Conservation (phyloP, 2,113 vertebrate species). For the Oreochromis aureus region DNA sequence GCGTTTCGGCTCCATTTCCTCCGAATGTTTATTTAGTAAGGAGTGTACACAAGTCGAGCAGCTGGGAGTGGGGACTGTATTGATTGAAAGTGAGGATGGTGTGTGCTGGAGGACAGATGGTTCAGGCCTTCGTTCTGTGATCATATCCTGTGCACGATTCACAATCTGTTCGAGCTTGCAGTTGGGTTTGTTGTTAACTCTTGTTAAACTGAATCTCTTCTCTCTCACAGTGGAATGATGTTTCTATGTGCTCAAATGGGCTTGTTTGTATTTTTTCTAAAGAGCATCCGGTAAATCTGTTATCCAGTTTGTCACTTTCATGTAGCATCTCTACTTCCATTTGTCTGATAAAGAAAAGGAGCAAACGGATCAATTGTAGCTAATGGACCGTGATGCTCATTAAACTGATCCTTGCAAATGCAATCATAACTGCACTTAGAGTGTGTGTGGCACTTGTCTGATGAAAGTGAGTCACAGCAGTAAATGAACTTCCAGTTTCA, state of each 20-base stretch:
- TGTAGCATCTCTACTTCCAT: neutral
- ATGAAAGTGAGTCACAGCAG: neutral
- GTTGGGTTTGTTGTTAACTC: neutral
- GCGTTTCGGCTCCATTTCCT: conserved; percentile 27
- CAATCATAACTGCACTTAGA: conserved; percentile 1
- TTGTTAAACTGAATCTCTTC: neutral
- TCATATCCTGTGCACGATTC: neutral
- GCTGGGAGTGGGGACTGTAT: conserved; percentile 29
- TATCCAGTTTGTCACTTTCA: neutral
- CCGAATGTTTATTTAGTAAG: conserved; percentile 32
- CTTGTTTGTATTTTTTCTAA: neutral
- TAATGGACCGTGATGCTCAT: conserved; percentile 13
- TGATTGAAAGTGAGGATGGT: conserved; percentile 23
- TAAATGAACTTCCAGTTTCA: neutral
- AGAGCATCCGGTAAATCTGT: neutral
- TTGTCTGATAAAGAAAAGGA: neutral
- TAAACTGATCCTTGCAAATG: neutral
- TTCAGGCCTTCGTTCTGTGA: conserved; percentile 21
- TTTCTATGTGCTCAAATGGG: neutral
- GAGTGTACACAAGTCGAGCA: conserved; percentile 37
- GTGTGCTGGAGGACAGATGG: conserved; percentile 31
- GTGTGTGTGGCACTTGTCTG: neutral
- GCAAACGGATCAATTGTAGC: conserved; percentile 12
- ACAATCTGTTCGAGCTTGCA: neutral
- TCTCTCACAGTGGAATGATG: neutral